Evolutionary conservation across 35 echinoderm and acorn worm species (phyloP).

Genomic region (Ptychodera flava): DNA sequence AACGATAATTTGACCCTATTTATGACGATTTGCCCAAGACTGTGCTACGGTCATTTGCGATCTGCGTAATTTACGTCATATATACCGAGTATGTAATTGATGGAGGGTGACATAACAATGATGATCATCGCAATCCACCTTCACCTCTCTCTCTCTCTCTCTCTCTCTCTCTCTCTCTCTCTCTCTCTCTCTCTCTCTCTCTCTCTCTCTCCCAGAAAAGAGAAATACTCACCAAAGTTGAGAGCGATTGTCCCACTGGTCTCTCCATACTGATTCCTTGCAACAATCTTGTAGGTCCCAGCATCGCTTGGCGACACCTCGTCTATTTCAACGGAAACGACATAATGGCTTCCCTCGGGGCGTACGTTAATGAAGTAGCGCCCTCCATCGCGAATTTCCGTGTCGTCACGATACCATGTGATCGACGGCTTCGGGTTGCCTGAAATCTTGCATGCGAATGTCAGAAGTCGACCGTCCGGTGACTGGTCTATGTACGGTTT

Average conservation of each 20-base stretch:
- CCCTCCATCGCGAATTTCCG: conserved; percentile 70
- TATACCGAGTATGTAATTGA: no score
- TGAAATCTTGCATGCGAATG: conserved; percentile 85
- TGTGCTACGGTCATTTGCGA: no score
- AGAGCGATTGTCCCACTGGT: conserved; percentile 85
- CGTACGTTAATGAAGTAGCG: conserved; percentile 44
- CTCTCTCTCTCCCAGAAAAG: no score
- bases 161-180: no score
- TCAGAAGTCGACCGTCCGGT: conserved; percentile 79
- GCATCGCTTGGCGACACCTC: conserved; percentile 70
- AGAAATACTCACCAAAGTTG: conserved; percentile 80
- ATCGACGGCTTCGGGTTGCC: conserved; percentile 80
- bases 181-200: no score
- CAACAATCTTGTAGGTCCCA: conserved; percentile 91
- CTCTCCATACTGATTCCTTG: conserved; percentile 68
- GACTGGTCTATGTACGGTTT: conserved; percentile 91
- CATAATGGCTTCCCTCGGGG: conserved; percentile 47
- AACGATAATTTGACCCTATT: no score
- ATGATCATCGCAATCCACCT: no score
- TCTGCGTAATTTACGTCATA: no score
- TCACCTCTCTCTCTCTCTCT: no score
- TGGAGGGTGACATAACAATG: no score
- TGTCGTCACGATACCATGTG: conserved; percentile 76
- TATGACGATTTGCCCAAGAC: no score
- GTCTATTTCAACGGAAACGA: conserved; percentile 84